These are phyloP conservation scores for Cryptomyrus ogoouensis DNA, from an alignment of 2,113 vertebrate genomes.

Conservation along the genomic window DNA sequence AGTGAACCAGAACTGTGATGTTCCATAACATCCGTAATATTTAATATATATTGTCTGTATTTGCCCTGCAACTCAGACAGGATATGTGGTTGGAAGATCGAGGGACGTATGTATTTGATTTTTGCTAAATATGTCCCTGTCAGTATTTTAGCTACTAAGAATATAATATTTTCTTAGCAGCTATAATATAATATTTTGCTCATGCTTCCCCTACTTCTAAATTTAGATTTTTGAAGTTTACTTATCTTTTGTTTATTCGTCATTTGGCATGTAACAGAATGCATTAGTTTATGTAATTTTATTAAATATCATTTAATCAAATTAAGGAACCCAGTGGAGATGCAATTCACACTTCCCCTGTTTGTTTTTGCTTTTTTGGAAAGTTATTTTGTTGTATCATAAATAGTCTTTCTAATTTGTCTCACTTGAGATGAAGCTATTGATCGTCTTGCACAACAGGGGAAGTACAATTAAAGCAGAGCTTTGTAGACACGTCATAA, in stretches of 20 bases:
- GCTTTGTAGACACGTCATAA: neutral
- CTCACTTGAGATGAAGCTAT: constrained; percentile 3
- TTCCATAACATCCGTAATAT: neutral
- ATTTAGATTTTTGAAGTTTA: constrained; percentile 5
- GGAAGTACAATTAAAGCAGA: neutral
- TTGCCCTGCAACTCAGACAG: neutral
- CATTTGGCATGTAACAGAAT: constrained; percentile 12
- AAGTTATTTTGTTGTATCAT: neutral
- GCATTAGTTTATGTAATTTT: constrained; percentile 18
- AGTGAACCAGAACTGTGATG: neutral
- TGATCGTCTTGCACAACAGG: neutral
- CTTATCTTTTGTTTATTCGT: neutral
- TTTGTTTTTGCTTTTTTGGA: constrained; percentile 33
- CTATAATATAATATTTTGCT: neutral
- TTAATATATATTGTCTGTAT: neutral
- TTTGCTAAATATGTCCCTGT: neutral
- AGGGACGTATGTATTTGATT: neutral
- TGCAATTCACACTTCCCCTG: constrained; percentile 30
- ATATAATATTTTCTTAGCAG: neutral
- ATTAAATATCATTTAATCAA: constrained; percentile 40
- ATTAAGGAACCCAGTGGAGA: constrained; percentile 36
- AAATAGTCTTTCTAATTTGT: neutral
- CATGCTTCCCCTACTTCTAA: neutral
- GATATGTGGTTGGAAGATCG: neutral
- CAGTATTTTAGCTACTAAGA: neutral